Evolutionary conservation across 2,113 vertebrate species (phyloP), one percentile per base, ranked within the genome.

Genomic region (Corythornis cristatus): DNA sequence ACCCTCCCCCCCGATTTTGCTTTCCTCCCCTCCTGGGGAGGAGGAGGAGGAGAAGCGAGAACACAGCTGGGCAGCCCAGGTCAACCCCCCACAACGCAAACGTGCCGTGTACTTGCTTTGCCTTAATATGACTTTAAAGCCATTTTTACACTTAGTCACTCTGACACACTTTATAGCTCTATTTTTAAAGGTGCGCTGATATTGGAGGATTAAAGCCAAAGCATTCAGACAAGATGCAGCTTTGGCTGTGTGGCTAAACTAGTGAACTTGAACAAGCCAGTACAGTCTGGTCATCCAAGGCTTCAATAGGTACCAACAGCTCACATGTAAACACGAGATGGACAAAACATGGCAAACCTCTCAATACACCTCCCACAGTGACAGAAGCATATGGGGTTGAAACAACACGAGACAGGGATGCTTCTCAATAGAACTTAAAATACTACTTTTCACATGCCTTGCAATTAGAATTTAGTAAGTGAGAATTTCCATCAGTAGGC

Each of bases 11-110:
- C 25, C 50, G 13, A 15, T 75, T 88, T 68, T 40, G 31, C 15
- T 56, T 23, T 45, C 7, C 16, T 79, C 15, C 22, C 7, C 23
- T 23, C 20, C 18, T 17, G 14, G 10, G 42, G 21, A 46, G 54
- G 13, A 57, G 14, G 14, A 67, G 11, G 31, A 57, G 12, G 14
- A 67, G 15, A 22, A 45, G 5, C 6, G 37, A 37, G 31, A 35
- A 10, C 0, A 2, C 0, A 0, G 15, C 28, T 56, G 70, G 28
- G 31, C 9, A 3, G 20, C 29, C 53, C 26, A 31, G 53, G 46
- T 54, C 67, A 73, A 33, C 26, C 35, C 50, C 15, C 9, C 8
- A 1, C 15, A 8, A 1, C 5, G 5, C 46, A 20, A 53, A 87
- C 48, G 29, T 9, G 3, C 21, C 3, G 1, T 25, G 31, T 40